Conservation (phyloP, 2,797 vertebrate genomes). For the Alauda arvensis region DNA sequence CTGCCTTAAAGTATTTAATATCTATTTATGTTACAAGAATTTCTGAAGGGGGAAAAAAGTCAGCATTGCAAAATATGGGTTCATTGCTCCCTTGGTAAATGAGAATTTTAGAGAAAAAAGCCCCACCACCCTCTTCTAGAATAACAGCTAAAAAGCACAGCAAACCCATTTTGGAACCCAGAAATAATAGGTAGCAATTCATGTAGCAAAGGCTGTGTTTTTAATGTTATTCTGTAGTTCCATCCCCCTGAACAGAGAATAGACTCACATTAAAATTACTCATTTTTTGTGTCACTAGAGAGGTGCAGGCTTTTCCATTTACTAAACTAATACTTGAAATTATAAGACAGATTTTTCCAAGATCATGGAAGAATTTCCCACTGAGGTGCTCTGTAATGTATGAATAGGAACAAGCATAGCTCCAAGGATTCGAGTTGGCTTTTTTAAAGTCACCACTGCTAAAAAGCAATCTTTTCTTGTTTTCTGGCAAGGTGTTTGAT, state of each 20-base stretch:
- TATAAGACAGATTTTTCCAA: conserved; percentile 5
- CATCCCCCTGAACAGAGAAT: background rate
- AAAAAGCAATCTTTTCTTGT: background rate
- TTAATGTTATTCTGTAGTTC: background rate
- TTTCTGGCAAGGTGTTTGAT: background rate
- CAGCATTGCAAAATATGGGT: conserved; percentile 32
- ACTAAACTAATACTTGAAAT: background rate
- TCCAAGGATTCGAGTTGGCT: background rate
- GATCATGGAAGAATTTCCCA: background rate
- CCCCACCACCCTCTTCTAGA: background rate
- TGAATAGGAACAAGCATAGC: background rate
- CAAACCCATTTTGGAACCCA: background rate
- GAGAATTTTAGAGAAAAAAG: background rate
- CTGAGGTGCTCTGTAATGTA: background rate
- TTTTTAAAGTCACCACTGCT: background rate
- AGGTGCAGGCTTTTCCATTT: background rate
- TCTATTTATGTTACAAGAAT: conserved; percentile 52
- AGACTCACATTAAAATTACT: background rate
- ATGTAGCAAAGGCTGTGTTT: background rate
- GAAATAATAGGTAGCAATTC: background rate
- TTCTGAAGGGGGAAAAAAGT: conserved; percentile 19
- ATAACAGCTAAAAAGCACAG: conserved; percentile 2
- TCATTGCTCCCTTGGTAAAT: conserved; percentile 44
- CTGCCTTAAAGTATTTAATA: conserved; percentile 59
- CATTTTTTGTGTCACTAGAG: background rate